A percentile compares a stretch with the other conserved stretches of the same genome.
These are phyloP conservation scores for Xenentodon cancila DNA, from an alignment of 2,797 vertebrate species.

Conservation along the genomic window DNA sequence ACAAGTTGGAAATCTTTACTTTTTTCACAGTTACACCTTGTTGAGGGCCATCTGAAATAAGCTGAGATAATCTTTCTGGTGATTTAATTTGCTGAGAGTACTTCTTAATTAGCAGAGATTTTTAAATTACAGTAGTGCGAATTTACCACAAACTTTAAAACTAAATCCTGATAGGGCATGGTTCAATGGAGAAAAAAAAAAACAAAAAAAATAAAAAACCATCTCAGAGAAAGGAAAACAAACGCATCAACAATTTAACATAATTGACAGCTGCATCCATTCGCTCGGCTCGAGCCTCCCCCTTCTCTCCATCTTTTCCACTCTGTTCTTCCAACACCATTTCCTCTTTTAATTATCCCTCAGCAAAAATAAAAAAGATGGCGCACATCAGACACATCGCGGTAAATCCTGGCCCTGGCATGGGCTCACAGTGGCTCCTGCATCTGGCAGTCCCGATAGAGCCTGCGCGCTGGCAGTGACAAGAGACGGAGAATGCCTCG, in stretches of 20 bases:
- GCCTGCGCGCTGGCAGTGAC: slow-evolving; percentile 79
- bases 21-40: too few species aligned
- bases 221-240: slow-evolving; percentile 61
- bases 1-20: too few species aligned
- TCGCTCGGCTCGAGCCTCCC: slow-evolving; percentile 67
- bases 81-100: slow-evolving; percentile 33
- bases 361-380: slow-evolving; percentile 80
- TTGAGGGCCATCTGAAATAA: slow-evolving; percentile 10
- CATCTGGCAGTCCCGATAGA: slow-evolving; percentile 86
- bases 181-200: slow-evolving; percentile 32
- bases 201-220: too few species aligned
- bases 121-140: slow-evolving; percentile 61
- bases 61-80: slow-evolving; percentile 24
- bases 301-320: slow-evolving; percentile 61
- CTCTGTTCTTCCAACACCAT: slow-evolving; percentile 82
- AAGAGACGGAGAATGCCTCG: slow-evolving; percentile 77
- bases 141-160: slow-evolving; percentile 70
- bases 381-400: slow-evolving; percentile 84
- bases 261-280: slow-evolving; percentile 84
- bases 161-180: slow-evolving; percentile 64
- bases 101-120: slow-evolving; percentile 59
- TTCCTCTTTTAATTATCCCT: slow-evolving; percentile 87
- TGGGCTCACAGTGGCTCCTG: slow-evolving; percentile 79
- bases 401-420: slow-evolving; percentile 85
- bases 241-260: slow-evolving; percentile 78